Conservation (phyloP, 1,140 invertebrate genomes). For the Calliopsis andreniformis region DNA sequence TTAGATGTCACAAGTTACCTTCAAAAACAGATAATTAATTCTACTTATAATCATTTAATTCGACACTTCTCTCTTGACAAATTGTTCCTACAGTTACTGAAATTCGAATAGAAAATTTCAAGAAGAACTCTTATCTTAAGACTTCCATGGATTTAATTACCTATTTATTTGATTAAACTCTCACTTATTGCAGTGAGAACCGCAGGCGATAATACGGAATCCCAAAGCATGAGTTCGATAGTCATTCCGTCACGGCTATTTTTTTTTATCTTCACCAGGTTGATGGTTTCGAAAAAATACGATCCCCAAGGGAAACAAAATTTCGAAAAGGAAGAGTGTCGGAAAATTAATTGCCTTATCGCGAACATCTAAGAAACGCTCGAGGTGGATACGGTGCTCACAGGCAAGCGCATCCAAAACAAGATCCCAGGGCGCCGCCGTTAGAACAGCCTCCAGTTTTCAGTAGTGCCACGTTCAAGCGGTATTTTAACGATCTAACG, state of each 20-base stretch:
- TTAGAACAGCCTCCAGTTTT: slow-evolving; percentile 22
- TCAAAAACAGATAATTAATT: too few species aligned
- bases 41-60: too few species aligned
- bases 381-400: background rate
- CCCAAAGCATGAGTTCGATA: background rate
- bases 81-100: too few species aligned
- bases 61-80: too few species aligned
- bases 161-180: too few species aligned
- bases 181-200: too few species aligned
- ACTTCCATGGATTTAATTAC: too few species aligned
- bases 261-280: background rate
- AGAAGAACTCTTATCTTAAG: too few species aligned
- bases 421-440: slow-evolving; percentile 28
- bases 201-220: background rate
- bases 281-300: background rate
- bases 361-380: slow-evolving; percentile 28
- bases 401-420: background rate
- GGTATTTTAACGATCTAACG: slow-evolving; percentile 68
- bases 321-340: slow-evolving; percentile 40
- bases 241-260: background rate
- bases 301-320: too few species aligned
- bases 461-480: slow-evolving; percentile 29
- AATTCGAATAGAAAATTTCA: too few species aligned
- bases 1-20: too few species aligned
- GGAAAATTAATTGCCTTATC: slow-evolving; percentile 56